Base-by-base conservation (phyloP, 2,113 vertebrate genomes). In the Atractosteus spatula region DNA sequence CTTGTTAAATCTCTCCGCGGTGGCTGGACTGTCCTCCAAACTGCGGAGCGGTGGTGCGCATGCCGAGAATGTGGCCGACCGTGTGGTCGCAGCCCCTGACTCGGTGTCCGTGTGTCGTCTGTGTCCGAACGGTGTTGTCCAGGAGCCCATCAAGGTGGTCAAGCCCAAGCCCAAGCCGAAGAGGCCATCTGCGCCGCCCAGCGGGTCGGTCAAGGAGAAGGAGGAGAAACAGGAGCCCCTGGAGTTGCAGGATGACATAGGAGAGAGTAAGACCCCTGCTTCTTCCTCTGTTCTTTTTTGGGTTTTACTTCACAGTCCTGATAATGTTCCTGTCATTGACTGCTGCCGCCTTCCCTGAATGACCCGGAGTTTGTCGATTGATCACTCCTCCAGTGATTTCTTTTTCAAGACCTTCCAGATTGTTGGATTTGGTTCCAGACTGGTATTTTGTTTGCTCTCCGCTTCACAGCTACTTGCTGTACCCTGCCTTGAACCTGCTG, bases 141-240 rank as follows among this genome's bases (percentile, higher is more conserved):
- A 98, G 97, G 96, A 98, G 74, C 96, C 96, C 2, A 88, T 98
- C 62, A 96, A 97, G 71, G 93, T 94, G 67, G 84, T 91, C 3
- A 79, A 80, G 44, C 81, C 87, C 4, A 93, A 92, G 72, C 89
- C 92, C 44, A 95, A 94, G 77, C 91, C 94, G 55, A 96, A 94
- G 86, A 96, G 90, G 78, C 78, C 89, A 0, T 90, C 85, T 0
- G 82, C 87, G 1, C 81, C 93, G 2, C 77, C 89, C 16, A 88
- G 94, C 56, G 87, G 87, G 56, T 73, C 89, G 0, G 95, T 96
- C 74, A 94, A 91, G 76, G 71, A 81, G 0, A 88, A 94, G 69
- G 91, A 93, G 64, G 95, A 95, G 82, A 92, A 94, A 55, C 81
- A 89, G 0, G 2, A 86, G 8, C 91, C 94, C 0, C 76, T 87